Base-by-base conservation (phyloP, 1,140 invertebrate genomes). In the Tenebrio molitor region DNA sequence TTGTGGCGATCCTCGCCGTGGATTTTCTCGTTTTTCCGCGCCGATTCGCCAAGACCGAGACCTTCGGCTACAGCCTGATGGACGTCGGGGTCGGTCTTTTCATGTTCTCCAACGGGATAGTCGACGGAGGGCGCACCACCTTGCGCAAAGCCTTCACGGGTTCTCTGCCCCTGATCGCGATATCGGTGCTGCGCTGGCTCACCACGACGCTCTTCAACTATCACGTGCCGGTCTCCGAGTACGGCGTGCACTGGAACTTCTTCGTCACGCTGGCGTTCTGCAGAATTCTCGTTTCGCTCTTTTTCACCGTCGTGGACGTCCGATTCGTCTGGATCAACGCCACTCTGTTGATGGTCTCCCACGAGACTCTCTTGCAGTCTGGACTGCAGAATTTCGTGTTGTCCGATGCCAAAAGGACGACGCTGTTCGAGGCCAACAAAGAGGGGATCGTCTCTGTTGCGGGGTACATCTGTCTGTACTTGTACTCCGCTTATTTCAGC, bases 181-280 rank as follows among this genome's bases (percentile, higher is more conserved):
- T 99, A 7, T 97, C 96, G 2, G 67, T 94, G 1, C 80, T 85
- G 0, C 87, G 97, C 77, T 89, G 87, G 70, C 21, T 90, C 1
- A 82, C 88, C n/a, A 84, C 91, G 7, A 89, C 89, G 79, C 78
- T 86, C 69, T 82, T 91, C 1, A 88, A 93, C 67, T 99, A 99
- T 83, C 92, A 95, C 65, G 90, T 93, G 79, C 93, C 96, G 83
- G 87, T 94, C 0, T 89, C 90, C 3, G 97, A 99, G 81, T 99
- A 99, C 86, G 97, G 97, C 1, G 86, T 93, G 2, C 96, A 98
- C 84, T 97, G 97, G 95, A 99, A 99, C 83, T 99, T 99, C 81
- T 99, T 98, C 81, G 91, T 97, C 69, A 98, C 95, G 0, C 82
- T 99, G 33, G 94, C 93, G 17, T 84, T 92, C 41, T 91, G 95